Base-by-base conservation (phyloP, 2,888 invertebrate species). In the Drosophila kokeensis region DNA sequence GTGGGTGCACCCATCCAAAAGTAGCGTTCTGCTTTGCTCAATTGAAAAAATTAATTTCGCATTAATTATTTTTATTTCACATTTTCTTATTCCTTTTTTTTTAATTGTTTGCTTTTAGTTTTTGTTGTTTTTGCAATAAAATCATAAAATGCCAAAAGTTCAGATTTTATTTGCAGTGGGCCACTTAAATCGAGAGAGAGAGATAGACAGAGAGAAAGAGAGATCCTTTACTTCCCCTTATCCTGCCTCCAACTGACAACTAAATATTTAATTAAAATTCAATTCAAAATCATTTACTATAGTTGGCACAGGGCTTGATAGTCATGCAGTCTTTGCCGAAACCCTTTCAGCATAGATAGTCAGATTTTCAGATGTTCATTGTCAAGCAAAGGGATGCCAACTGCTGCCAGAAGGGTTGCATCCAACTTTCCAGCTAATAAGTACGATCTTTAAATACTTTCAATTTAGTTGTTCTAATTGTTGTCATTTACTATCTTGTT, bases 221-320 rank as follows among this genome's bases (percentile, higher is more conserved):
- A 13, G 45, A 21, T 13, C 13, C 3, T 45, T 21, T 45, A 21
- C 13, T 21, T 4, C 7, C 21, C 3, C 15, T 24, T 15, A 24
- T 24, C 15, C 4, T 72, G 82, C 64, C 82, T 83, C 87, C 82
- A 87, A 80, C 82, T 83, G 85, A 83, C 85, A 85, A 83, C 85
- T 82, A 82, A 85, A 87, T 87, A 87, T 85, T 85, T 87, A 85
- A 85, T 85, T 82, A 83, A 85, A 83, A 85, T 85, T 85, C 87
- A 87, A 85, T 85, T 87, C 76, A 83, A 85, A 79, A 69, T 67
- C 68, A 73, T 76, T 81, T 81, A 45, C 15, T 13, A 21, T 11
- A 4, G 32, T 4, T 32, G 11, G 10, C 32, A 10, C 32, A 36
- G 7, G 2, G 8, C 10, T 38, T 38, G 18, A 38, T 38, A 38